Evolutionary conservation across 2,888 invertebrate species (phyloP), one percentile per base, ranked within the genome.

Genomic region (Bugula neritina): DNA sequence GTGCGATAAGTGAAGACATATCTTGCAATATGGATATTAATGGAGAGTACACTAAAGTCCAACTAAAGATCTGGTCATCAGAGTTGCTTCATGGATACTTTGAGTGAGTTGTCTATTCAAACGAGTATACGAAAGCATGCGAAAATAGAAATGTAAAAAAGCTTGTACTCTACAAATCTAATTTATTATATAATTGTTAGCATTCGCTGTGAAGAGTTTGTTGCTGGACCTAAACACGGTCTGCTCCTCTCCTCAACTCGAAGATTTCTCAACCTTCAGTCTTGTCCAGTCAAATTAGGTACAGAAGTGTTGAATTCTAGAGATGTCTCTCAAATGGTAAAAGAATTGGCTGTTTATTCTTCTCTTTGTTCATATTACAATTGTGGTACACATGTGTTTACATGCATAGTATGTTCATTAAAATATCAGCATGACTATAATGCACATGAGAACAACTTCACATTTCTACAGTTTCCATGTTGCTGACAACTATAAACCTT

Each of bases 211-310:
- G 63, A 34, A 27, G 63, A 63, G 63, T 63, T 29, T 63, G 63
- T 63, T 13, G 29, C 63, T 63, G 63, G 63, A 29, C 17, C 63
- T 5, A 63, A n/a, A 31, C 63, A 63, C 29, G 63, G 63, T 31
- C 27, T 63, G 5, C 63, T 63, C 10, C 63, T 63, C 2, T 63
- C 63, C 3, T 63, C 63, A 25, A 31, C 5, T 31, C 63, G n/a
- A 31, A 27, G 63, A 27, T 63, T 63, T 27, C 5, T 63, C 5
- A 63, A 63, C n/a, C 34, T 63, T 3, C 43, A 43, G 43, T 43
- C 43, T 10, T 10, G 43, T 10, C 43, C 17, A 5, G 17, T 43
- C 43, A 17, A 43, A 17, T 43, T 17, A 5, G 43, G 17, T 17
- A 43, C 43, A 10, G 29, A 63, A 5, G n/a, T 27, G 2, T 10